Evolutionary conservation across 2,797 vertebrate genomes (phyloP).

Genomic region (Diglossa cyanea): DNA sequence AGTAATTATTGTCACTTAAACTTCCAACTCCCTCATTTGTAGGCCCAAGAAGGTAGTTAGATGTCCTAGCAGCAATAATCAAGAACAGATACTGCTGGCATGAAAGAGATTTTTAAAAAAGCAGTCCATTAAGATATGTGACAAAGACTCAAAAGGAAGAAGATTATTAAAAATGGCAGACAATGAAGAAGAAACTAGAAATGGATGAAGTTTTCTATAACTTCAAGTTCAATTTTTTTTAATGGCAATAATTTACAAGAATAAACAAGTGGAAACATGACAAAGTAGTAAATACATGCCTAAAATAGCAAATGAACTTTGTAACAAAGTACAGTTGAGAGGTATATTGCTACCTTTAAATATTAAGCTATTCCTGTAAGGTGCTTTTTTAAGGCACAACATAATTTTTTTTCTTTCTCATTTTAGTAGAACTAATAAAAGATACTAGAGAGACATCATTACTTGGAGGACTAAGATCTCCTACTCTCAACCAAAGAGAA

Average conservation of each 20-base stretch:
- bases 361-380: constrained; percentile 65
- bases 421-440: constrained; percentile 77
- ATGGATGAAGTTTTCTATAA: not conserved
- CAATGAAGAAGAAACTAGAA: not conserved
- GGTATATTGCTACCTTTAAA: constrained; percentile 64
- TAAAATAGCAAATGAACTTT: constrained; percentile 67
- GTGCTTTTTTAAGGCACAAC: constrained; percentile 68
- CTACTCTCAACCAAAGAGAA: constrained; percentile 37
- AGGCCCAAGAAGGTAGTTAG: constrained; percentile 2
- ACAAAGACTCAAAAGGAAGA: not conserved
- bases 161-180: not conserved
- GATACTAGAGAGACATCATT: constrained; percentile 73
- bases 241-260: constrained; percentile 45
- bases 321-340: constrained; percentile 42
- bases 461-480: constrained; percentile 49
- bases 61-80: constrained; percentile 9
- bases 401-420: constrained; percentile 59
- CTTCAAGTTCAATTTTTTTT: not conserved
- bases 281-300: constrained; percentile 23
- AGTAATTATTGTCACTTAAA: not conserved
- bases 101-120: not conserved
- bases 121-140: not conserved
- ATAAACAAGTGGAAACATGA: constrained; percentile 29
- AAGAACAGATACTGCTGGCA: not conserved
- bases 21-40: not conserved